Evolutionary conservation across 2,113 vertebrate species (phyloP), one percentile per base, ranked within the genome.

Genomic region (Chlamydotis undulata): DNA sequence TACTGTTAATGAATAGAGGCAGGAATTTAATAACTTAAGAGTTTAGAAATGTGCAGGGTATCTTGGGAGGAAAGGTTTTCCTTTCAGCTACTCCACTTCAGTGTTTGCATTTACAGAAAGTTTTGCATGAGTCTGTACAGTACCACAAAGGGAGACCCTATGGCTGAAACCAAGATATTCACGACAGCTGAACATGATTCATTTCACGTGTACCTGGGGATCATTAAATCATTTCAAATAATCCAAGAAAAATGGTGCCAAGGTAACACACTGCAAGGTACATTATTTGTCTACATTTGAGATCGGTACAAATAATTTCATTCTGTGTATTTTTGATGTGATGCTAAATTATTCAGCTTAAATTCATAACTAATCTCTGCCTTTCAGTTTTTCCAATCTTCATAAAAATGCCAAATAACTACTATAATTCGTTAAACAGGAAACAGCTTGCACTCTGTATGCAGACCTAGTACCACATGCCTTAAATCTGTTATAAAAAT

Each of bases 1-100:
- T 45, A 12, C 60, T 53, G 35, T 45, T 95, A 95, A 89, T 87
- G 84, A 94, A 85, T 4, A 71, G 81, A 76, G 77, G 53, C 22
- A 75, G 29, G 65, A 91, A 93, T 94, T 89, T 56, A 94, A 87
- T 87, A 89, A 78, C 69, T 81, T 91, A 39, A 37, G 89, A 52
- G 69, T 89, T 95, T 24, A 78, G 80, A 89, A 93, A 64, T 50
- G 61, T 67, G 64, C 37, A 50, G 55, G 65, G 39, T 85, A 8
- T 85, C 81, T 79, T 31, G 64, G 77, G 87, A 87, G 53, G 53
- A 82, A 93, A 79, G 61, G 53, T 89, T 95, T 92, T 73, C 61
- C 45, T 93, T 87, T 73, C 56, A 57, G 65, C 28, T 95, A 39
- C 39, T 84, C 22, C 25, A 17, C 18, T 21, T 83, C 39, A 75